phyloP scores from a whole-genome alignment of 2,797 vertebrate species.

The Phataginus tetradactyla region DNA sequence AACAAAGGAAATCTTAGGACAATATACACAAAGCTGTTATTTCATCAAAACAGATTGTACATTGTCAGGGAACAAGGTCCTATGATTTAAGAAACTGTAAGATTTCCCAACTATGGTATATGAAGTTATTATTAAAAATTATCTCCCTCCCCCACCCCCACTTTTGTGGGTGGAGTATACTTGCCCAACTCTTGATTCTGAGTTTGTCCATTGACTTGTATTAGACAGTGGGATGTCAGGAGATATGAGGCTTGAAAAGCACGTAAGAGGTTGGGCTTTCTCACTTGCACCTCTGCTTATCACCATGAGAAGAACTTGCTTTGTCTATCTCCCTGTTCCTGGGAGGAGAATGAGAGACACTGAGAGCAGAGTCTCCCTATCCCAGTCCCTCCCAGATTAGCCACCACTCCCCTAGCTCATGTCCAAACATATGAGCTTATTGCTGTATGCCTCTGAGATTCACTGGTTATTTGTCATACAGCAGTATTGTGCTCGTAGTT shows the following conservation, averaged over 20 bases:
- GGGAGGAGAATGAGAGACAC: not conserved
- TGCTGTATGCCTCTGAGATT: not conserved
- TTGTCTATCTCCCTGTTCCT: not conserved
- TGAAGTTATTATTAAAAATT: conserved; percentile 5
- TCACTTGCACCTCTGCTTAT: not conserved
- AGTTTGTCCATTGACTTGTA: not conserved
- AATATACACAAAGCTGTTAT: not conserved
- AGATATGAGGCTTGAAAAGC: not conserved
- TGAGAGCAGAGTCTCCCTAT: not conserved
- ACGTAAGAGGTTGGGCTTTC: not conserved
- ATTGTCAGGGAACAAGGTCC: not conserved
- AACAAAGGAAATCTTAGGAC: not conserved
- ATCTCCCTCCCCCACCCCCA: not conserved
- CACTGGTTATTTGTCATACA: not conserved
- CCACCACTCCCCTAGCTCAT: not conserved
- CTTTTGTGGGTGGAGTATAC: not conserved
- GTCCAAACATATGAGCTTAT: not conserved
- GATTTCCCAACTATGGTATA: not conserved
- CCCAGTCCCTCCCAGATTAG: not conserved
- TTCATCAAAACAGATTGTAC: not conserved
- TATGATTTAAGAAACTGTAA: conserved; percentile 4
- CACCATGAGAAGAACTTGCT: not conserved
- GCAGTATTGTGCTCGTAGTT: not conserved
- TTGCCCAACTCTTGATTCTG: not conserved
- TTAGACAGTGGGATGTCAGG: not conserved